Evolutionary conservation across 2,797 vertebrate genomes (phyloP), one percentile per base, ranked within the genome.

Genomic region (Iguana delicatissima): DNA sequence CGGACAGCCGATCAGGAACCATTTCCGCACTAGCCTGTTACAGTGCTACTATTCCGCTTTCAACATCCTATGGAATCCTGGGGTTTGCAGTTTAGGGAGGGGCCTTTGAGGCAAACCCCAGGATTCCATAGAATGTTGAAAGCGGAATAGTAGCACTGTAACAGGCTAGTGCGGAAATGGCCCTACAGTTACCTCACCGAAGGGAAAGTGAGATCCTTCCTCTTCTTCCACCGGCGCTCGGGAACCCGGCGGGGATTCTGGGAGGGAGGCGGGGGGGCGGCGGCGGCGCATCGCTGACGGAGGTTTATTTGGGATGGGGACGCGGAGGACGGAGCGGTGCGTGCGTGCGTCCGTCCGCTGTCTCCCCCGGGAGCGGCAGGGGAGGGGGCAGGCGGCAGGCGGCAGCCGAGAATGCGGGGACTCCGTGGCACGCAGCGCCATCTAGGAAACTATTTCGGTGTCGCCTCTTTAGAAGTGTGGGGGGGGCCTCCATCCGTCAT

Each of bases 361-460:
- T 32, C 35, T 74, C 14, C 3, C 14, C 55, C 55, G 55, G 55
- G 12, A 13, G 13, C 1, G 29, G 3, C 6, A 7, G 9, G 10
- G 46, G n/a, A 1, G 6, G 3, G 12, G 14, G 16, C 6, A 29
- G n/a, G 1, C 42, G 14, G 16, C 6, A 29, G n/a, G 1, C 42
- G 42, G 42, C 42, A 42, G 42, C 42, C 42, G 12, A 9, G 55
- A 64, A 67, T 67, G 87, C 42, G 1, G 55, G 8, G 55, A 73
- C 67, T 76, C 57, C n/a, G 42, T 32, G 90, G 72, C 69, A 77
- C 16, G 69, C 77, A 86, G 87, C 77, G 84, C 83, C 83, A 69
- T 84, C 90, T 91, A 86, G 90, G 87, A 91, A 82, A 83, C 79
- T 46, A 35, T 76, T 82, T 86, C 42, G 24, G 77, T 24, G 84